phyloP scores from a whole-genome alignment of 2,113 vertebrate species.

The Tyto alba region DNA sequence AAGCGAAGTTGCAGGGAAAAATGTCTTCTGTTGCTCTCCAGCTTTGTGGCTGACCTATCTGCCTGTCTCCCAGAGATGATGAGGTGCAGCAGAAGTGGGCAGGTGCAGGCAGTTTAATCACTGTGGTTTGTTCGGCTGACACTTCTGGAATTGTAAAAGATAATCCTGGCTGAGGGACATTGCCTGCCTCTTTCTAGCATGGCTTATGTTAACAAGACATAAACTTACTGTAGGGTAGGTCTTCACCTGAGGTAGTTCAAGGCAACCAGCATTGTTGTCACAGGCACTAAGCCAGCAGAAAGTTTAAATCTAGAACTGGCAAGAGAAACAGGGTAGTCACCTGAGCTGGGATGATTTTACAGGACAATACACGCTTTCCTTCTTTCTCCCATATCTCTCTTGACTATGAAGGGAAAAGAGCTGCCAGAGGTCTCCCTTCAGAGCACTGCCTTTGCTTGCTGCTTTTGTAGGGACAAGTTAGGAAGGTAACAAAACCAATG shows the following conservation, averaged over 20 bases:
- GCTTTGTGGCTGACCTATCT: rapidly evolving
- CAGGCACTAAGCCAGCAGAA: neutral
- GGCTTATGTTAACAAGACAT: neutral
- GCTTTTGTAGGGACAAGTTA: neutral
- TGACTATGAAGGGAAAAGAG: neutral
- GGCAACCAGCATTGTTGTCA: neutral
- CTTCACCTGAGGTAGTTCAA: neutral
- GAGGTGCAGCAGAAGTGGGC: neutral
- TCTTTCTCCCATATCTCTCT: neutral
- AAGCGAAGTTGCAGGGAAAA: neutral
- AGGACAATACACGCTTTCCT: neutral
- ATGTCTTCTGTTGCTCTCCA: neutral
- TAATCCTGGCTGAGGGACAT: neutral
- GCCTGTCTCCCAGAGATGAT: neutral
- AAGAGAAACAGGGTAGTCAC: neutral
- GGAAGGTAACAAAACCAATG: neutral
- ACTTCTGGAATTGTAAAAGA: neutral
- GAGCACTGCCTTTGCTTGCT: neutral
- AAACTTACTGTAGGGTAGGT: neutral
- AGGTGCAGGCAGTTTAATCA: neutral
- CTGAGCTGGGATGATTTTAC: no score
- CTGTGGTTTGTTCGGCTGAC: neutral
- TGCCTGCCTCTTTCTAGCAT: neutral
- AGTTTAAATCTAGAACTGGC: neutral
- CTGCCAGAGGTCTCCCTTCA: neutral